Percentiles rank a stretch among this genome's conserved stretches.
Evolutionary conservation across 2,888 invertebrate species (phyloP).

Genomic region (Hecatera dysodea): DNA sequence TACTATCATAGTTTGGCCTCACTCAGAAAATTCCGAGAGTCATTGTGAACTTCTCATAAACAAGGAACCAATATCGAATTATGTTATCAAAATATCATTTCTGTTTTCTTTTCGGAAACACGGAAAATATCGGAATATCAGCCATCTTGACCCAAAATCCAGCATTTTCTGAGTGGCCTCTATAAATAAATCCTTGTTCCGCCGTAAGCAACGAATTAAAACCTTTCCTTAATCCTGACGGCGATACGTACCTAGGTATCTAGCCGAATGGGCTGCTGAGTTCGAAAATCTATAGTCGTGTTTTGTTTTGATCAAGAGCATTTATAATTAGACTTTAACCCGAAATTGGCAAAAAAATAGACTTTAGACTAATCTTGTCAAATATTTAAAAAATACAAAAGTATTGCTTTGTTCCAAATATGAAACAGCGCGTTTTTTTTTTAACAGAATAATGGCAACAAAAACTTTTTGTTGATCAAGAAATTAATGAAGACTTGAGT

Average conservation of each 20-base stretch:
- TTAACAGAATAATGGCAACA: neutral
- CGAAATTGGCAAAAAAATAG: too few species aligned
- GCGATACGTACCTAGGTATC: too few species aligned
- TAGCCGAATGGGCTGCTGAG: slow-evolving; percentile 9
- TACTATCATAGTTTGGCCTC: neutral
- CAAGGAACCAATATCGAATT: slow-evolving; percentile 6
- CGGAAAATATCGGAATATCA: slow-evolving; percentile 44
- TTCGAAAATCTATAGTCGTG: slow-evolving; percentile 12
- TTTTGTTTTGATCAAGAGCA: neutral
- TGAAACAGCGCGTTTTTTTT: slow-evolving; percentile 5
- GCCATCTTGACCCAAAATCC: slow-evolving; percentile 36
- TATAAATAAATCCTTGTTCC: slow-evolving; percentile 55
- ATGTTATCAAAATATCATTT: slow-evolving; percentile 40
- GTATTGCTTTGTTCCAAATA: neutral
- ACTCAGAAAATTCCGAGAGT: neutral
- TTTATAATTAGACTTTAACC: too few species aligned
- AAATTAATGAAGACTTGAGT: slow-evolving; percentile 1
- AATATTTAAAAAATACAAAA: neutral
- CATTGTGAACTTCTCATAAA: neutral
- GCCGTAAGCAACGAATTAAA: slow-evolving; percentile 47
- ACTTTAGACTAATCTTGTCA: neutral
- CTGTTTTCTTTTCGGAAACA: too few species aligned
- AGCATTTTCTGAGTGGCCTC: slow-evolving; percentile 34
- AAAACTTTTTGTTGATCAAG: neutral
- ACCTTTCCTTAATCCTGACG: slow-evolving; percentile 48